These are phyloP conservation scores for Delichon dasypus DNA, from an alignment of 2,797 vertebrate genomes.

Conservation along the genomic window DNA sequence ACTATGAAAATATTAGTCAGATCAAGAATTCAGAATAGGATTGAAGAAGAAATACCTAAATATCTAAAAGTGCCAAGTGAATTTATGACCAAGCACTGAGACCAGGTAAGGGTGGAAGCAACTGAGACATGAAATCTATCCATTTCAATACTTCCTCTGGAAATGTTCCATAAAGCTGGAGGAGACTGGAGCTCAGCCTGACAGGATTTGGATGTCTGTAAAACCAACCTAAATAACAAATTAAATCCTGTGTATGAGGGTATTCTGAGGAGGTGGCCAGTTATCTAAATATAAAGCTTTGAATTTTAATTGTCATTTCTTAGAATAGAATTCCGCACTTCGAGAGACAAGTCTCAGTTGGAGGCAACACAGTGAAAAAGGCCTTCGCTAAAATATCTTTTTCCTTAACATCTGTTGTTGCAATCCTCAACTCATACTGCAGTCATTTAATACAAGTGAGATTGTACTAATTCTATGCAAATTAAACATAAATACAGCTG, in stretches of 20 bases:
- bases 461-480: neutral
- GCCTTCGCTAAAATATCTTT: neutral
- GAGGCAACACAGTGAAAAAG: neutral
- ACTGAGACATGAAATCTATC: neutral
- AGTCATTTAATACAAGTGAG: neutral
- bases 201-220: neutral
- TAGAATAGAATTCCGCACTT: neutral
- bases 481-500: neutral
- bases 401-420: neutral
- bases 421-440: neutral
- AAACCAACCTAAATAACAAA: neutral
- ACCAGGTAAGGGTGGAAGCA: neutral
- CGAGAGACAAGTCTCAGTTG: neutral
- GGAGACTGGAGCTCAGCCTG: neutral
- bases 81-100: neutral
- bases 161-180: neutral
- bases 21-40: neutral
- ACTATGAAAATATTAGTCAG: neutral
- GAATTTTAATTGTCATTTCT: neutral
- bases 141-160: neutral
- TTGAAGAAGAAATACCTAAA: neutral
- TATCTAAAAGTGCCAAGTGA: neutral
- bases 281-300: neutral
- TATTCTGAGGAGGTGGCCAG: neutral
- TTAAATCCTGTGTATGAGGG: neutral